Percentiles rank a stretch among this genome's conserved stretches.
Evolutionary conservation across 64 coral and sea anemone genomes (phyloP).

Genomic region (Montipora capricornis): DNA sequence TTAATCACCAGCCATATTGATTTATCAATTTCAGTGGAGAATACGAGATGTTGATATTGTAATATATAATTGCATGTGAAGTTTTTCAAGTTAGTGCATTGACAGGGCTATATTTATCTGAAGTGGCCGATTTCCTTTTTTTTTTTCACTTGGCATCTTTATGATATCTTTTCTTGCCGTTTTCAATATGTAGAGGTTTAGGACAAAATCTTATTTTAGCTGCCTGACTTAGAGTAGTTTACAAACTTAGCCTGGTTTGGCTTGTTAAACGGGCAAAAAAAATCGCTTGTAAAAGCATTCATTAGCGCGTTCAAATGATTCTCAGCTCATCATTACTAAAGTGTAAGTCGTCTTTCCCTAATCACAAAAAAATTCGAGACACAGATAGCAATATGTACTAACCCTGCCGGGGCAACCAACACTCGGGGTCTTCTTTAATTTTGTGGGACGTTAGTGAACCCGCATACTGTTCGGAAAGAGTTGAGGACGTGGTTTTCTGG

Average conservation of each 20-base stretch:
- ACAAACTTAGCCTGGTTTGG: not conserved
- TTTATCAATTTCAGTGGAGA: not conserved
- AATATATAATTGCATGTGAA: not conserved
- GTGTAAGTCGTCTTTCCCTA: not conserved
- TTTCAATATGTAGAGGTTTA: not conserved
- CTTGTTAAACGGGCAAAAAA: not conserved
- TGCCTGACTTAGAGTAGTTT: not conserved
- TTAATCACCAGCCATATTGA: constrained; percentile 26
- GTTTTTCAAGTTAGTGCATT: not conserved
- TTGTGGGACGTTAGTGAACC: too few relatives aligned
- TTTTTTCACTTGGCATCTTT: not conserved
- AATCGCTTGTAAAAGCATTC: too few relatives aligned
- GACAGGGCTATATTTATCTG: not conserved
- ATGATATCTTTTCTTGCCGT: not conserved
- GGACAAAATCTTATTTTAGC: not conserved
- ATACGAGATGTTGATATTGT: not conserved
- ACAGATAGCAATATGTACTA: not conserved
- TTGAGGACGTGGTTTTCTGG: too few relatives aligned
- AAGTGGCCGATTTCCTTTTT: too few relatives aligned
- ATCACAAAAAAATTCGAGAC: not conserved
- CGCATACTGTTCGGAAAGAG: too few relatives aligned
- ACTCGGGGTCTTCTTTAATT: too few relatives aligned
- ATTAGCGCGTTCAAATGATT: not conserved
- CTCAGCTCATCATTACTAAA: not conserved
- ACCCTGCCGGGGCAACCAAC: too few relatives aligned